Percentiles rank a stretch among this genome's conserved stretches.
These are phyloP conservation scores for Barnardius zonarius DNA, from an alignment of 2,113 vertebrate genomes.

Conservation along the genomic window DNA sequence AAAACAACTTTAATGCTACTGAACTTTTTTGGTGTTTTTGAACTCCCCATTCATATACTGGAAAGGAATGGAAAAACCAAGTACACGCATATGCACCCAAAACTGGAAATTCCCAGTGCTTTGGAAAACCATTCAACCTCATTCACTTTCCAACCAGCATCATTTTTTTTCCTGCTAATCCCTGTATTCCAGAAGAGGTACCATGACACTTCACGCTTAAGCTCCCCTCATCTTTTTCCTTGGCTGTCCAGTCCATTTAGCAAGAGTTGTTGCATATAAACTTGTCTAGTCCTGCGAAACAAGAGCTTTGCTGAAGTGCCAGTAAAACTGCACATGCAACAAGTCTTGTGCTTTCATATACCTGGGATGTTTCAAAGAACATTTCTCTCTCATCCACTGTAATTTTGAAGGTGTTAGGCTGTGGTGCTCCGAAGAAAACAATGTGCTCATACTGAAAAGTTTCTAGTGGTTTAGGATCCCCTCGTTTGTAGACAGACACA, in stretches of 20 bases:
- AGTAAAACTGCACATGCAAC: neutral
- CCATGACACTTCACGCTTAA: neutral
- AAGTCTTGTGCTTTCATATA: slow-evolving; percentile 24
- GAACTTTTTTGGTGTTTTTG: neutral
- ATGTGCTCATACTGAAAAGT: slow-evolving; percentile 90
- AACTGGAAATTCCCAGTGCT: neutral
- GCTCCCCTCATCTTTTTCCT: neutral
- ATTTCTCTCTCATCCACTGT: slow-evolving; percentile 93
- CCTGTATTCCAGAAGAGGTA: neutral
- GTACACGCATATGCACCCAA: neutral
- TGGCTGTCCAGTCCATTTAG: neutral
- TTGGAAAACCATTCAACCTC: neutral
- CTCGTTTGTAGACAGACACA: slow-evolving; percentile 86
- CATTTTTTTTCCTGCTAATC: neutral
- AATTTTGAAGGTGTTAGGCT: slow-evolving; percentile 88
- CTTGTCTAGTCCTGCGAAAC: neutral
- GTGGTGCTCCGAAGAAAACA: slow-evolving; percentile 86
- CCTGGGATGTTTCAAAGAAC: slow-evolving; percentile 92
- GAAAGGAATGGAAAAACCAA: neutral
- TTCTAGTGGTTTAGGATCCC: slow-evolving; percentile 85
- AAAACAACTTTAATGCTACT: neutral
- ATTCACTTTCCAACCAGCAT: neutral
- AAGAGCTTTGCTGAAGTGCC: neutral
- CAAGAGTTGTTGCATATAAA: neutral
- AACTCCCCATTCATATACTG: neutral